Base-by-base conservation (phyloP, 2,113 vertebrate genomes). In the Bombycilla garrulus region DNA sequence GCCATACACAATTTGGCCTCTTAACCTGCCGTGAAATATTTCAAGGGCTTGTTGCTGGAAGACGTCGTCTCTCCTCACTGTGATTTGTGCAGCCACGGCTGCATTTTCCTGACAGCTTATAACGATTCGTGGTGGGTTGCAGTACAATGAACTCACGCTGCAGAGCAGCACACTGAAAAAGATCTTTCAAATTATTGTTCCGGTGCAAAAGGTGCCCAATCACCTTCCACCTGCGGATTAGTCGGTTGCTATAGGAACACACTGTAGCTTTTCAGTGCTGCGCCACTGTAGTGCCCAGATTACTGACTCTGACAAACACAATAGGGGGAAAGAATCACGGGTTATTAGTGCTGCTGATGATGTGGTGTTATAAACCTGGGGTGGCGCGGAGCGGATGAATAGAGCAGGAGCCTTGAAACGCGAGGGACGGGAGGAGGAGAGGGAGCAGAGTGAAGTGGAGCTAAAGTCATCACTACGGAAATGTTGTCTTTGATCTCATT, bases 171-270 rank as follows among this genome's bases (percentile, higher is more conserved):
- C 65, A 92, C 85, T 90, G 78, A 95, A 84, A 92, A 95, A 93
- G 81, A 95, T 88, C 95, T 97, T 97, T 92, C 92, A 84, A 96
- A 96, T 96, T 79, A 97, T 90, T 96, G 77, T 93, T 95, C 96
- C 82, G 28, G 81, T 97, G 84, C 96, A 95, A 85, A 81, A 96
- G 87, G 88, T 71, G 47, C 84, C 95, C 94, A 93, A 82, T 96
- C 93, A 93, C 94, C 88, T 95, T 93, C 93, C 90, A 96, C 93
- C 94, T 97, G 92, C 67, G 42, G 92, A 96, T 97, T 97, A 95
- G 70, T 16, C 22, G 50, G 97, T 97, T 98, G 93, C 95, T 90
- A 97, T 94, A 96, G 96, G 96, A 97, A 97, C 95, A 10, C 95
- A 28, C 74, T 15, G 83, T 95, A 71, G 83, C 87, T 96, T 93